phyloP scores from a whole-genome alignment of 2,888 invertebrate species.

The Cylloceria caligata region DNA sequence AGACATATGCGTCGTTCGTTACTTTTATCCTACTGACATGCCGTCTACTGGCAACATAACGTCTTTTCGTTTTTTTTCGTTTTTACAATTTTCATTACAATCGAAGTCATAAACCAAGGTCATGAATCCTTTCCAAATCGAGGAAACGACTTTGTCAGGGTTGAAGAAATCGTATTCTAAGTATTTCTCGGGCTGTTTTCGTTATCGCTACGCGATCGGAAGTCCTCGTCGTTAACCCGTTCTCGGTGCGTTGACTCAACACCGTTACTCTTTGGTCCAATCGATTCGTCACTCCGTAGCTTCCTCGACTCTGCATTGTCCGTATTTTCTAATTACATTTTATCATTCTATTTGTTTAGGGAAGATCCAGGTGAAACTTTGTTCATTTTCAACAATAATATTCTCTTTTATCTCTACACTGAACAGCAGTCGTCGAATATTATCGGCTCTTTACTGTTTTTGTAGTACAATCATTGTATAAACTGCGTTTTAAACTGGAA shows the following conservation, averaged over 20 bases:
- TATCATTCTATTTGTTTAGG: not conserved
- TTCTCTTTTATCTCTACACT: not conserved
- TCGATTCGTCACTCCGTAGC: slow-evolving; percentile 62
- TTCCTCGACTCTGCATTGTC: slow-evolving; percentile 61
- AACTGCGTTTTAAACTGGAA: not conserved
- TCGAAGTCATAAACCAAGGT: slow-evolving; percentile 22
- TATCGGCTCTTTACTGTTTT: no score
- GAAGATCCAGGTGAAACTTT: slow-evolving; percentile 17
- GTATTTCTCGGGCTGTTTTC: slow-evolving; percentile 56
- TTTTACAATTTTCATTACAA: slow-evolving; percentile 54
- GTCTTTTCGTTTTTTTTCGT: slow-evolving; percentile 1
- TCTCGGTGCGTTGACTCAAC: slow-evolving; percentile 48
- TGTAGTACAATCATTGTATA: not conserved
- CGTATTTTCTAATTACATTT: slow-evolving; percentile 31
- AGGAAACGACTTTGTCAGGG: slow-evolving; percentile 33
- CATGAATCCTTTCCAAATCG: slow-evolving; percentile 61
- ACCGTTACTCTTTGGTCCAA: slow-evolving; percentile 63
- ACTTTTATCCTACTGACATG: slow-evolving; percentile 2
- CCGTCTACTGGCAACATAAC: slow-evolving; percentile 35
- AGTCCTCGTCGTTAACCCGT: slow-evolving; percentile 57
- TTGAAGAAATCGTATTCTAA: slow-evolving; percentile 62
- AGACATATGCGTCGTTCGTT: slow-evolving; percentile 34
- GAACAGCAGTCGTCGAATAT: not conserved
- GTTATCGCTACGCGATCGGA: slow-evolving; percentile 60
- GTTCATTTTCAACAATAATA: not conserved